A percentile compares a stretch with the other conserved stretches of the same genome.
Conservation (phyloP, 2,113 vertebrate genomes). For the Neogobius melanostomus region DNA sequence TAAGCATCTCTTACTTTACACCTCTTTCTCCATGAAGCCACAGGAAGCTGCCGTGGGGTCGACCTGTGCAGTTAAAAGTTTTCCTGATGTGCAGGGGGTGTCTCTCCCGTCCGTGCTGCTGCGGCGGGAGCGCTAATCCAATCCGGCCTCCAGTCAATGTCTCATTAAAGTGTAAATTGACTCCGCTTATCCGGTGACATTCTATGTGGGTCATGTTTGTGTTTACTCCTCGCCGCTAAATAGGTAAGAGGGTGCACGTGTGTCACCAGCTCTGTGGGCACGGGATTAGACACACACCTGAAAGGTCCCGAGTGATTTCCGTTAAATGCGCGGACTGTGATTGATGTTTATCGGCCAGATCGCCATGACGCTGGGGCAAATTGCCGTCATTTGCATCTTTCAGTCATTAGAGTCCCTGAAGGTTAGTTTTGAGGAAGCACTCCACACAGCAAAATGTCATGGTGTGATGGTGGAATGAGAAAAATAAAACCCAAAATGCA, state of each 20-base stretch:
- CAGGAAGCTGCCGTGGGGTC: background rate
- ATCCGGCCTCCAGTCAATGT: slow-evolving; percentile 19
- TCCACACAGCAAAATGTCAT: background rate
- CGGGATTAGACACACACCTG: slow-evolving; percentile 13
- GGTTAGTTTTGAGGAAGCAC: background rate
- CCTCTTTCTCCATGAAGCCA: background rate
- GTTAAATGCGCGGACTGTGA: background rate
- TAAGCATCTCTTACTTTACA: no score
- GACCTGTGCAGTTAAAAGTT: background rate
- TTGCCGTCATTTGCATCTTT: background rate
- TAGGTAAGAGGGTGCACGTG: background rate
- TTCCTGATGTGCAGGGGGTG: background rate
- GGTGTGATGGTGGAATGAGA: no score
- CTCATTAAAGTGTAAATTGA: slow-evolving; percentile 37
- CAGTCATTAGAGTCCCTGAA: background rate
- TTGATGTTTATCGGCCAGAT: slow-evolving; percentile 3
- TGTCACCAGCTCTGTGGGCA: background rate
- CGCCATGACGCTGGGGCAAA: background rate
- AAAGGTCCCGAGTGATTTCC: background rate
- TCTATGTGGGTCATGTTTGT: slow-evolving; percentile 35
- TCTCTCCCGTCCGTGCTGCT: background rate
- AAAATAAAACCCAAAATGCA: no score
- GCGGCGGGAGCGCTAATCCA: slow-evolving; percentile 10
- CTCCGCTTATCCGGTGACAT: slow-evolving; percentile 21
- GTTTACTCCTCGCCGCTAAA: slow-evolving; percentile 10